Percentiles rank a stretch among this genome's conserved stretches.
phyloP scores from a whole-genome alignment of 2,888 invertebrate genomes.

The Ariolimax columbianus region DNA sequence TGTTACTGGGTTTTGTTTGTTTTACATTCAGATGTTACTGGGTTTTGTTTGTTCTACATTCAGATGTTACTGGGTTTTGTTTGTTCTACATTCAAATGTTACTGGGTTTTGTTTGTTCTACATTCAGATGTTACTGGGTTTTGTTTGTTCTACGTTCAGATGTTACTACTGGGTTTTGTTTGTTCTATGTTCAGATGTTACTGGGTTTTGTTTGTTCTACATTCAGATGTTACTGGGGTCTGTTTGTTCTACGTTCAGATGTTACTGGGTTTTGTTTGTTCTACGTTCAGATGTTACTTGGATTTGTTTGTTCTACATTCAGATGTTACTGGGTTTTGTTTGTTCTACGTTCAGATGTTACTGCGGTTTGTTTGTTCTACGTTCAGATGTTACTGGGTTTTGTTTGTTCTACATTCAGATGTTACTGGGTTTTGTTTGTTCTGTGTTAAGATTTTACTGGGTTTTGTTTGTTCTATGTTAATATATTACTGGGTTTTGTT shows the following conservation, averaged over 20 bases:
- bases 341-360: no score
- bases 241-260: background rate
- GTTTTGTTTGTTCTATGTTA: no score
- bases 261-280: background rate
- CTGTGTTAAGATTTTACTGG: no score
- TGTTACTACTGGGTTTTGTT: background rate
- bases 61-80: background rate
- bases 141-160: background rate
- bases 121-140: no score
- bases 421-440: no score
- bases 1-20: conserved; percentile 73
- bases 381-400: no score
- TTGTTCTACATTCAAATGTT: conserved; percentile 61
- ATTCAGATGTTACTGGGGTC: no score
- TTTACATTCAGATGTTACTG: no score
- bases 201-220: conserved; percentile 71
- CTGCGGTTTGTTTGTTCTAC: no score
- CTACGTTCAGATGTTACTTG: conserved; percentile 69
- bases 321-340: background rate
- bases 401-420: no score
- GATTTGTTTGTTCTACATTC: conserved; percentile 66
- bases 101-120: conserved; percentile 72
- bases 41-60: background rate
- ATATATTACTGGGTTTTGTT: background rate
- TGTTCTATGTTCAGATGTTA: conserved; percentile 64